Conservation (phyloP, 1,140 invertebrate genomes). For the Papilio machaon region DNA sequence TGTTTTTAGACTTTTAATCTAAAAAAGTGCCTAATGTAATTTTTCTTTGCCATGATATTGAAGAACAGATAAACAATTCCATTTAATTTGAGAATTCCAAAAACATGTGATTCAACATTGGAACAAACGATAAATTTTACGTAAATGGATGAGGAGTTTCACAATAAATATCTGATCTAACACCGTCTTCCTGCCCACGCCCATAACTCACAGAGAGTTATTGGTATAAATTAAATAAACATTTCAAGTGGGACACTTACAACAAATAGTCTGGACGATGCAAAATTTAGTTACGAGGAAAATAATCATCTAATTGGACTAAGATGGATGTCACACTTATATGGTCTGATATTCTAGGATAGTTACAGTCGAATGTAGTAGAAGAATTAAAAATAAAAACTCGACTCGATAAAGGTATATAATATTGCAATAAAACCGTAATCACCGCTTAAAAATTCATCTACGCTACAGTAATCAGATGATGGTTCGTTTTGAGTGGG, state of each 20-base stretch:
- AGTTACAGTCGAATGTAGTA: background rate
- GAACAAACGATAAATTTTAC: slow-evolving; percentile 57
- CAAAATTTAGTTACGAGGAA: slow-evolving; percentile 49
- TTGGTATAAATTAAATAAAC: slow-evolving; percentile 78
- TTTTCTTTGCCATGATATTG: background rate
- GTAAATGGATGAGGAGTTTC: slow-evolving; percentile 62
- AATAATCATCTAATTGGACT: slow-evolving; percentile 63
- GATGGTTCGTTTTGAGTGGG: slow-evolving; percentile 62
- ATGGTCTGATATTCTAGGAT: background rate
- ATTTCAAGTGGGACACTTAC: slow-evolving; percentile 70
- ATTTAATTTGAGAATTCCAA: slow-evolving; percentile 40
- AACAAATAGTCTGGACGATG: slow-evolving; percentile 59
- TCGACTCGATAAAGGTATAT: background rate
- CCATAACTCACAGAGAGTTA: slow-evolving; percentile 74
- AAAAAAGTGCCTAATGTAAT: background rate
- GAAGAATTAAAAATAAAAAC: background rate
- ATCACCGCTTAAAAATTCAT: background rate
- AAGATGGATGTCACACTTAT: slow-evolving; percentile 31
- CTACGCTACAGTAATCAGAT: slow-evolving; percentile 51
- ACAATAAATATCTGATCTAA: slow-evolving; percentile 75
- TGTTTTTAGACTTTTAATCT: no score
- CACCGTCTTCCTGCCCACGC: slow-evolving; percentile 71
- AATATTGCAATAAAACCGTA: background rate
- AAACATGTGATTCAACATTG: slow-evolving; percentile 43
- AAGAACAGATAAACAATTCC: background rate